Evolutionary conservation across 2,797 vertebrate genomes (phyloP).

Genomic region (Lycodopsis pacificus): DNA sequence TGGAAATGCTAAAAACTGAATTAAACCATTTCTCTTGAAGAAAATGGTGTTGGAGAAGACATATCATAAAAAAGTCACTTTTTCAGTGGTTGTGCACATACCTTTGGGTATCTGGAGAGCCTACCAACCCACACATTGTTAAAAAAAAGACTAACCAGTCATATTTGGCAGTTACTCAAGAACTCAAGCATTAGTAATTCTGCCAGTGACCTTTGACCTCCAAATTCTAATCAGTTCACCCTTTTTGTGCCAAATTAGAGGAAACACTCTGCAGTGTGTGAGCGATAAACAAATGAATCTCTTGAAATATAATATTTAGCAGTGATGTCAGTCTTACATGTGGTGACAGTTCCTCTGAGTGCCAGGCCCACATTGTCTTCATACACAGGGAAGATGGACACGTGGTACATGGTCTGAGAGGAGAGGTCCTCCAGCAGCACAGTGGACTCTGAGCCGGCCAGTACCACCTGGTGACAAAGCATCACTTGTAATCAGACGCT

Average conservation of each 20-base stretch:
- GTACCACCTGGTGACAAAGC: constrained; percentile 83
- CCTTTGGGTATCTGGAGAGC: no score
- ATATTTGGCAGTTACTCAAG: no score
- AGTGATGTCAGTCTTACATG: constrained; percentile 82
- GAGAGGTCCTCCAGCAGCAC: constrained; percentile 85
- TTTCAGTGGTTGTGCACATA: no score
- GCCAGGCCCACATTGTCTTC: constrained; percentile 81
- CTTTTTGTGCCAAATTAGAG: background rate
- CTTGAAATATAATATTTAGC: background rate
- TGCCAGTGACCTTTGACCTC: no score
- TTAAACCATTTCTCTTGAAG: background rate
- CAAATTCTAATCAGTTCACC: no score
- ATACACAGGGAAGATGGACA: constrained; percentile 91
- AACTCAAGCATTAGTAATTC: no score
- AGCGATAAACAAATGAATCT: background rate
- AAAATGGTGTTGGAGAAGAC: background rate
- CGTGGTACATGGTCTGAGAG: constrained; percentile 89
- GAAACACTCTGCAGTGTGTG: no score
- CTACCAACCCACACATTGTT: no score
- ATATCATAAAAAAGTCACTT: no score
- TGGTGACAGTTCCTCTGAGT: constrained; percentile 89
- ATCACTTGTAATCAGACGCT: background rate
- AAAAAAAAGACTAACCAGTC: no score
- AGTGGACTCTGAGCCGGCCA: constrained; percentile 84
- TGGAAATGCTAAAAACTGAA: background rate